Base-by-base conservation (phyloP, 2,113 vertebrate genomes). In the Anas platyrhynchos region DNA sequence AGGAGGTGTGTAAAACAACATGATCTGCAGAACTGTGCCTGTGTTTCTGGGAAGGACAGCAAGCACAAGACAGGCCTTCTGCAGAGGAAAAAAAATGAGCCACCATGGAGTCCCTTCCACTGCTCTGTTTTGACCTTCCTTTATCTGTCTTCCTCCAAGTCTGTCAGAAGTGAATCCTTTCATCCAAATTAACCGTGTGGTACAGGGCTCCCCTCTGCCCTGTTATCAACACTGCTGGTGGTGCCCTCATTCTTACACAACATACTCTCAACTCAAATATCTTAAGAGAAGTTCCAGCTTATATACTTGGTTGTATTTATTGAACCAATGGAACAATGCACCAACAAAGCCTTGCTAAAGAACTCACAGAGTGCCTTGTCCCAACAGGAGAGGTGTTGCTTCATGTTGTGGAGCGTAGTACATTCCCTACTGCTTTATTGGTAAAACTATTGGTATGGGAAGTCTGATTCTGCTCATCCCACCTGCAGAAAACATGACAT, bases 111-210 rank as follows among this genome's bases (percentile, higher is more conserved):
- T 46, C 20, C 69, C 68, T 86, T 34, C 36, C 18, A 21, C 34
- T 77, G 50, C n/a, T 83, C 16, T 93, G 9, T 32, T 89, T 95
- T 72, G 75, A 56, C 32, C 25, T 81, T 92, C 77, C 36, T 58
- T 0, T 62, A 18, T 61, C 23, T 76, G 6, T 44, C 10, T 86
- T 91, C 29, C 17, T 58, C 58, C 84, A 32, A 52, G 83, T 29
- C 4, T 71, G 29, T 48, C 26, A 44, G 52, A 94, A 78, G 22
- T 22, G 61, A 88, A 69, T 54, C 8, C 32, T 89, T 21, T 92
- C 26, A 25, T 62, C 41, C 56, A 74, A 36, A 27, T 18, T 14
- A 65, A 36, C 22, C 8, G 21, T 9, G 3, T 62, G 21, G 38
- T 44, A 65, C 62, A 58, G n/a, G 14, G 14, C 2, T 38, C 4